A percentile compares a stretch with the other conserved stretches of the same genome.
Conservation (phyloP, 2,113 vertebrate genomes). For the Cyphomyrus discorhynchus region DNA sequence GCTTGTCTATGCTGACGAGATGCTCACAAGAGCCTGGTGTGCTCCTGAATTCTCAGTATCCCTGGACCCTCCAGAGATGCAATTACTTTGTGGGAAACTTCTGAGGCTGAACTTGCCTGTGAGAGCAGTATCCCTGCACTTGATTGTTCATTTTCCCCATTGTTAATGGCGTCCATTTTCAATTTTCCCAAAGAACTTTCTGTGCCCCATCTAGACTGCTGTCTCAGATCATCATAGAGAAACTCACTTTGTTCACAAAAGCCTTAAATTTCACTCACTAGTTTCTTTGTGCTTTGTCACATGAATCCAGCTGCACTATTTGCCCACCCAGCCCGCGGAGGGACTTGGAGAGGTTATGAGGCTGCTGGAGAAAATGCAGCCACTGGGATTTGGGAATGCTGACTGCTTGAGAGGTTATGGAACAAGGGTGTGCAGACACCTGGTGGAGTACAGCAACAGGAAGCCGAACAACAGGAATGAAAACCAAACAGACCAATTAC, state of each 20-base stretch:
- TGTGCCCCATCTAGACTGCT: background rate
- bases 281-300: background rate
- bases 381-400: background rate
- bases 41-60: slow-evolving; percentile 32
- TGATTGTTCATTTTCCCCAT: slow-evolving; percentile 45
- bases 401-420: background rate
- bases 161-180: slow-evolving; percentile 13
- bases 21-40: slow-evolving; percentile 43
- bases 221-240: background rate
- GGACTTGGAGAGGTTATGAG: background rate
- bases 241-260: background rate
- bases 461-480: background rate
- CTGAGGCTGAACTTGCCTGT: slow-evolving; percentile 47
- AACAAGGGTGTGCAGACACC: background rate
- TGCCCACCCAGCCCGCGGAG: background rate
- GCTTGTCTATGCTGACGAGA: slow-evolving; percentile 39
- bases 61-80: slow-evolving; percentile 56
- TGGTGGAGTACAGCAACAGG: background rate
- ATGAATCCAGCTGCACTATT: background rate
- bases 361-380: background rate
- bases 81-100: slow-evolving; percentile 61
- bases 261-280: background rate
- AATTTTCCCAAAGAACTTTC: background rate
- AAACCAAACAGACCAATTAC: background rate
- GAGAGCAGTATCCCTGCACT: slow-evolving; percentile 43